A percentile compares a stretch with the other conserved stretches of the same genome.
Conservation (phyloP, 2,113 vertebrate species). For the Dasyurus viverrinus region DNA sequence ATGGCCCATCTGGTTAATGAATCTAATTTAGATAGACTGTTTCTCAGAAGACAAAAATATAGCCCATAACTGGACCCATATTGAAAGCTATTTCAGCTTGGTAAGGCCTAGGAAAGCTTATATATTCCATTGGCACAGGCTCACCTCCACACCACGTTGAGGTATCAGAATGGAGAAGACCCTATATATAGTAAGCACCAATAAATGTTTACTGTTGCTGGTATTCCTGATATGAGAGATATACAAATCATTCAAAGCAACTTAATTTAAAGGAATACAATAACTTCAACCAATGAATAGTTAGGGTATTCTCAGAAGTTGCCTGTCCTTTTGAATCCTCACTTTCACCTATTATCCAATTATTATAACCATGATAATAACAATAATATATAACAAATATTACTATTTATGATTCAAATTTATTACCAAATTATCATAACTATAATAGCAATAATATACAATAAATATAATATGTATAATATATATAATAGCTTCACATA, state of each 20-base stretch:
- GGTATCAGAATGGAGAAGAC: background rate
- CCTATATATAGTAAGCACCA: background rate
- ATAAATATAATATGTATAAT: background rate
- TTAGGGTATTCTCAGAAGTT: background rate
- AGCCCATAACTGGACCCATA: background rate
- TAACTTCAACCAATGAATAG: background rate
- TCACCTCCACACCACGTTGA: background rate
- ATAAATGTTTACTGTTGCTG: background rate
- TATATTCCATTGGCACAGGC: background rate
- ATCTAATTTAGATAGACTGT: background rate
- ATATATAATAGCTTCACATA: background rate
- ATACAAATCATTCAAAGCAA: background rate
- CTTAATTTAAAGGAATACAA: slow-evolving; percentile 13
- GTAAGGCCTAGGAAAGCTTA: background rate
- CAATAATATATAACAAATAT: background rate
- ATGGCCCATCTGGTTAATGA: background rate
- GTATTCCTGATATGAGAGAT: background rate
- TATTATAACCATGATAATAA: background rate
- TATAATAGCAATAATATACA: background rate
- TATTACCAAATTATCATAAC: background rate
- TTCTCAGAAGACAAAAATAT: background rate
- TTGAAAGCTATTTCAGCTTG: background rate
- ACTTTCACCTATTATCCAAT: background rate
- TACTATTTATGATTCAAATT: background rate
- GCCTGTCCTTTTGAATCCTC: background rate